These are phyloP conservation scores for Heliconius charithonia DNA, from an alignment of 2,888 invertebrate genomes.

Conservation along the genomic window DNA sequence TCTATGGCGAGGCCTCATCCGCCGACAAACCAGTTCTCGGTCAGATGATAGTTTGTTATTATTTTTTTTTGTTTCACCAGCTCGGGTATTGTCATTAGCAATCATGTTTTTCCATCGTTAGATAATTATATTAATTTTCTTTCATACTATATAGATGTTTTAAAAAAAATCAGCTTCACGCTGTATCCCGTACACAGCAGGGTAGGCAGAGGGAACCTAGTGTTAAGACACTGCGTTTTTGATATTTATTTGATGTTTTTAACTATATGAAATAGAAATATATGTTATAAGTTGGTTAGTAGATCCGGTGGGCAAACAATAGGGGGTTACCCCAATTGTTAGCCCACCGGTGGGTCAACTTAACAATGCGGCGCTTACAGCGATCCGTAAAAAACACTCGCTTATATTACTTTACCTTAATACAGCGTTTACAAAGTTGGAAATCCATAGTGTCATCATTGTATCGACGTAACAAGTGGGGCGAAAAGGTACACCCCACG, in stretches of 20 bases:
- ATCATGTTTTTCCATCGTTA: constrained; percentile 20
- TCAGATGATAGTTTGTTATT: constrained; percentile 78
- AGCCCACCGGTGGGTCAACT: constrained; percentile 33
- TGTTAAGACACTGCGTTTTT: too few species aligned
- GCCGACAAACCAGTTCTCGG: constrained; percentile 71
- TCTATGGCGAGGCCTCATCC: constrained; percentile 65
- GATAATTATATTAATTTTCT: background rate
- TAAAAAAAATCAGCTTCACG: background rate
- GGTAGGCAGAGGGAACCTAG: too few species aligned
- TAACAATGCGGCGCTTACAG: constrained; percentile 37
- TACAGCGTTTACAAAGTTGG: constrained; percentile 35
- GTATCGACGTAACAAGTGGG: constrained; percentile 45
- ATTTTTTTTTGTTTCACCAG: constrained; percentile 65
- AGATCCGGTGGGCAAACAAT: too few species aligned
- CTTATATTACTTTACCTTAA: constrained; percentile 21
- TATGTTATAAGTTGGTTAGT: too few species aligned
- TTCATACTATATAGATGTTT: background rate
- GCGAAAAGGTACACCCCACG: constrained; percentile 38
- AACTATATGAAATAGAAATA: too few species aligned
- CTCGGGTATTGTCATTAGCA: constrained; percentile 52
- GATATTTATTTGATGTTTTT: too few species aligned
- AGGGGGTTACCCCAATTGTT: constrained; percentile 46
- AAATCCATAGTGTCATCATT: constrained; percentile 37
- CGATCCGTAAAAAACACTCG: constrained; percentile 34
- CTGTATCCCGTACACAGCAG: too few species aligned